Base-by-base conservation (phyloP, 2,113 vertebrate species). In the Pitta sordida region DNA sequence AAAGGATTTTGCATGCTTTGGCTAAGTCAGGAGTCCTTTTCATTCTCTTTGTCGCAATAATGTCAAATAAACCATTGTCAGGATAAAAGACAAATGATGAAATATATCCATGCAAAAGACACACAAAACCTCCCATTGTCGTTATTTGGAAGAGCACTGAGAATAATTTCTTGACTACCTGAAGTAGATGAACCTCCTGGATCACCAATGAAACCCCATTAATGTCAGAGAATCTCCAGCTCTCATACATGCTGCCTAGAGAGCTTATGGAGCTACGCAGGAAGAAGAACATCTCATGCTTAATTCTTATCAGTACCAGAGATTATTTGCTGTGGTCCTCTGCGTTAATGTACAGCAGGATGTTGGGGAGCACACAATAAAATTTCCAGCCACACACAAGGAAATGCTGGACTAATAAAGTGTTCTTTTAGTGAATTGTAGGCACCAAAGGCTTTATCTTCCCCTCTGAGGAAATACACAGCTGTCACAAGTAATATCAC, bases 1-100 rank as follows among this genome's bases (percentile, higher is more conserved):
- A 86, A 92, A 90, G 24, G 32, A 52, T 90, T 92, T 92, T 87
- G 51, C 64, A 74, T 83, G 32, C 15, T 91, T 93, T 67, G 65
- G 83, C 52, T 70, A 73, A 46, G 79, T 53, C 12, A 10, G n/a
- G 59, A 69, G 24, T 84, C 29, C 27, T 51, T 77, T 84, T 62
- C 29, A 30, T 83, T 91, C 32, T 46, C 21, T 80, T 73, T 9
- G 6, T n/a, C 7, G 7, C 51, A 58, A 55, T 36, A 91, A 59
- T 15, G 32, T 16, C n/a, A 86, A 85, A 91, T 69, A 92, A 90
- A 53, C 26, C 11, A 26, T 29, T 41, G 5, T 52, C 19, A 53
- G 26, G 26, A 84, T 62, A 88, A 87, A 84, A 80, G 37, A 11
- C 19, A 80, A 81, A 86, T n/a, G n/a, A 41, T 9, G 43, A 83